Base-by-base conservation (phyloP, 1,140 invertebrate species). In the Aphis craccivora region DNA sequence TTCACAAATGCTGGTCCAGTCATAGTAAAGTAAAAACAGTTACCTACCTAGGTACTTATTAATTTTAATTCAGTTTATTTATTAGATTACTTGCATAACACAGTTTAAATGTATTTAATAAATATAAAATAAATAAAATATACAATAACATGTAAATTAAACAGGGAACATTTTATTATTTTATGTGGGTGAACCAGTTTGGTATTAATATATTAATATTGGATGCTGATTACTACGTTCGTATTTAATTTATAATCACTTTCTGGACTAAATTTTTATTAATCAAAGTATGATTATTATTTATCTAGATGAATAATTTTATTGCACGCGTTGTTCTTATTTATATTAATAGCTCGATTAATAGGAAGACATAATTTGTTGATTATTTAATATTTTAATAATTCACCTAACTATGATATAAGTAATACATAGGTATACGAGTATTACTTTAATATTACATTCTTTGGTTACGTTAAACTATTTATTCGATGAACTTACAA, bases 121-220 rank as follows among this genome's bases (percentile, higher is more conserved):
- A 88, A 88, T 88, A 18, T 48, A 88, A 88, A 88, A 88, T 6
- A 48, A 48, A 43, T 45, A 86, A 87, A 87, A 48, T 40, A 18
- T 2, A 88, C 2, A 51, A 88, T n/a, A 35, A 48, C 45, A n/a
- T 87, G 30, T 48, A 35, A 35, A 22, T n/a, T 9, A 87, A 51
- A 87, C 9, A 25, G 30, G 48, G n/a, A 30, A 87, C 35, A n/a
- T 35, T 87, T n/a, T 51, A 87, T 87, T 87, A 30, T n/a, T 88
- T 22, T n/a, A 48, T 7, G 86, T 51, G 30, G 86, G 45, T n/a
- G 30, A 45, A 51, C 86, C n/a, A 88, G 45, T 88, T 30, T 9
- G 48, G 30, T 45, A 40, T 40, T 40, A 40, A 40, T 40, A 40
- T 45, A 40, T 40, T 40, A 40, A 40, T 40, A 40, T 40, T 40